Conservation (phyloP, 2,888 invertebrate species). For the Rotaria sp. region DNA sequence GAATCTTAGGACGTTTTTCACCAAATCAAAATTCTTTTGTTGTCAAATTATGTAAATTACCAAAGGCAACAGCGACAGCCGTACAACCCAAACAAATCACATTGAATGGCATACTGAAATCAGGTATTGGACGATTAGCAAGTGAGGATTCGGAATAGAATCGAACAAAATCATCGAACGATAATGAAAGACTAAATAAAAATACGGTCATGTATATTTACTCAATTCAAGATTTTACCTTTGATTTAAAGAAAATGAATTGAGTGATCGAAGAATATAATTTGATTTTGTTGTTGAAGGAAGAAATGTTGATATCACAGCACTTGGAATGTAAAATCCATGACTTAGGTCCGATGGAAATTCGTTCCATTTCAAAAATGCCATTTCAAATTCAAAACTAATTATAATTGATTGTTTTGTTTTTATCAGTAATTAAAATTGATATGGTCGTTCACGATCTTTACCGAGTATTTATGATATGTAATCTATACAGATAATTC, state of each 20-base stretch:
- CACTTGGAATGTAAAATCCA: conserved; percentile 87
- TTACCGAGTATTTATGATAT: conserved; percentile 65
- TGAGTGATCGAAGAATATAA: conserved; percentile 67
- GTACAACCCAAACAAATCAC: conserved; percentile 97
- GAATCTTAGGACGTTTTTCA: not conserved
- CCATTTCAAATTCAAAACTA: conserved; percentile 81
- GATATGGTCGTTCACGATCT: conserved; percentile 74
- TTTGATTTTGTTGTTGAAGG: conserved; percentile 73
- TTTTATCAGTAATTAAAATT: conserved; percentile 71
- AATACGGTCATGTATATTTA: no score
- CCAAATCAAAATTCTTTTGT: conserved; percentile 63
- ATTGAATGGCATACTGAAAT: conserved; percentile 99
- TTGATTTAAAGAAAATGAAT: conserved; percentile 38
- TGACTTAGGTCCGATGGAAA: conserved; percentile 99
- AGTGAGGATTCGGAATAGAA: conserved; percentile 33
- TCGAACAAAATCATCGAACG: not conserved
- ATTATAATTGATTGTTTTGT: conserved; percentile 63
- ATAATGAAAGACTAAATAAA: not conserved
- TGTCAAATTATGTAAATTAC: conserved; percentile 85
- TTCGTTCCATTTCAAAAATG: conserved; percentile 94
- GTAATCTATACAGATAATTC: not conserved
- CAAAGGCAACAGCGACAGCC: conserved; percentile 88
- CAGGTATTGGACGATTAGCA: conserved; percentile 78
- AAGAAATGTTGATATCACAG: conserved; percentile 70
- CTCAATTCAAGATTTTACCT: conserved; percentile 24